Conservation (phyloP, 1,140 invertebrate species). For the Trichomalopsis sarcophagae region DNA sequence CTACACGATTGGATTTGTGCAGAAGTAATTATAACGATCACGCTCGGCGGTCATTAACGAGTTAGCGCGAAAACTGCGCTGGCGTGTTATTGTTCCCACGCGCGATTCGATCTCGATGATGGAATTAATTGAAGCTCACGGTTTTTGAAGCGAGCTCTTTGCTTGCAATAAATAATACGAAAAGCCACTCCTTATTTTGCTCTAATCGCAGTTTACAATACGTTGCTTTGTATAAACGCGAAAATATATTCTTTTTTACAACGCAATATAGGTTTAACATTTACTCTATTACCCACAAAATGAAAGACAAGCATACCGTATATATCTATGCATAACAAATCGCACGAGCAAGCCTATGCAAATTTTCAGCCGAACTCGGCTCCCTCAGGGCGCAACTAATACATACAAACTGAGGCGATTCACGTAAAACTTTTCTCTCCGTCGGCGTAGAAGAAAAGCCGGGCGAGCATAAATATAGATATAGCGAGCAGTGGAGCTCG, state of each 20-base stretch:
- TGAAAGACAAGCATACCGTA: no score
- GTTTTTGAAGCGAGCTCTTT: no score
- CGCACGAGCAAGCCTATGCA: background rate
- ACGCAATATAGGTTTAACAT: no score
- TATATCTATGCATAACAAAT: no score
- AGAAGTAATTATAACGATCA: background rate
- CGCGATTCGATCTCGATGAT: background rate
- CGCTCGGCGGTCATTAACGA: background rate
- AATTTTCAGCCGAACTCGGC: background rate
- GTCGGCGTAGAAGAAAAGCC: background rate
- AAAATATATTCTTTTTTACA: no score
- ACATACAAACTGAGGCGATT: background rate
- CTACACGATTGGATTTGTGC: background rate
- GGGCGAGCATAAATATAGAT: background rate
- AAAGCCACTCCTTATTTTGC: no score
- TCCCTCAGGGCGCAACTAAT: background rate
- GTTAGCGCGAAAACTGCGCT: background rate
- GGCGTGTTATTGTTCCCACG: background rate
- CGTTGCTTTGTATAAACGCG: no score
- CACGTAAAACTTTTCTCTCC: background rate
- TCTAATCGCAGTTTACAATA: no score
- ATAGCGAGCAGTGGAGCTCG: background rate
- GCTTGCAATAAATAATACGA: no score
- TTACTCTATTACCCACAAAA: no score
- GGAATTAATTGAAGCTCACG: background rate